Percentiles rank a stretch among this genome's conserved stretches.
These are phyloP conservation scores for Toxotes lorentzi DNA, from an alignment of 2,797 vertebrate species.

Conservation along the genomic window DNA sequence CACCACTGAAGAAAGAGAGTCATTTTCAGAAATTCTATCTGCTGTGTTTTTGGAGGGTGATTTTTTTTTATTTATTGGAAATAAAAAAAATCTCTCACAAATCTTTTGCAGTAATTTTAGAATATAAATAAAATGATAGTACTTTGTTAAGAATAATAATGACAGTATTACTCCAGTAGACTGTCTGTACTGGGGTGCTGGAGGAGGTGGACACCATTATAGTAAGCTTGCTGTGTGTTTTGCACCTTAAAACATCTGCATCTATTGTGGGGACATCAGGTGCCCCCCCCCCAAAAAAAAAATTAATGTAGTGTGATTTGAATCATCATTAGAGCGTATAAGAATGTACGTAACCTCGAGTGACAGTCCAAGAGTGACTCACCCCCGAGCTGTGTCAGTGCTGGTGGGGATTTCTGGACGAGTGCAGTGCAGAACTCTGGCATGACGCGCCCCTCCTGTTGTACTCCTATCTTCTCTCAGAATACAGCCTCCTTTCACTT, in stretches of 20 bases:
- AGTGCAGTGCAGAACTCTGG: conserved; percentile 23
- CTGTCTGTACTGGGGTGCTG: background rate
- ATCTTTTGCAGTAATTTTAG: background rate
- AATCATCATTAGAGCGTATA: conserved; percentile 23
- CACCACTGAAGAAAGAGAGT: conserved; percentile 2
- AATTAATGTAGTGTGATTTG: background rate
- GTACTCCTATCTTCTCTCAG: conserved; percentile 60
- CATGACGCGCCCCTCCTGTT: conserved; percentile 50
- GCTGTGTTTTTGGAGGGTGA: background rate
- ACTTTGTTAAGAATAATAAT: background rate
- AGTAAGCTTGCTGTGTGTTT: background rate
- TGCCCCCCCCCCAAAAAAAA: background rate
- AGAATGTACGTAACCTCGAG: conserved; percentile 15
- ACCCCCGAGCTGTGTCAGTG: conserved; percentile 28
- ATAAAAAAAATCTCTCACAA: background rate
- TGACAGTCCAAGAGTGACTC: conserved; percentile 50
- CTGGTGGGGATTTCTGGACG: conserved; percentile 44
- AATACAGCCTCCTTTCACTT: conserved; percentile 79
- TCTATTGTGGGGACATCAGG: conserved; percentile 19
- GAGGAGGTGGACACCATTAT: background rate
- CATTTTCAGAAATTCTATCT: background rate
- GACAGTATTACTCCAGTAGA: background rate
- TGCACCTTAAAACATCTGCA: background rate
- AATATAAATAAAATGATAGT: background rate
- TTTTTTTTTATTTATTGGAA: background rate